Conservation (phyloP, 2,113 vertebrate species). For the Larimichthys polyactis region DNA sequence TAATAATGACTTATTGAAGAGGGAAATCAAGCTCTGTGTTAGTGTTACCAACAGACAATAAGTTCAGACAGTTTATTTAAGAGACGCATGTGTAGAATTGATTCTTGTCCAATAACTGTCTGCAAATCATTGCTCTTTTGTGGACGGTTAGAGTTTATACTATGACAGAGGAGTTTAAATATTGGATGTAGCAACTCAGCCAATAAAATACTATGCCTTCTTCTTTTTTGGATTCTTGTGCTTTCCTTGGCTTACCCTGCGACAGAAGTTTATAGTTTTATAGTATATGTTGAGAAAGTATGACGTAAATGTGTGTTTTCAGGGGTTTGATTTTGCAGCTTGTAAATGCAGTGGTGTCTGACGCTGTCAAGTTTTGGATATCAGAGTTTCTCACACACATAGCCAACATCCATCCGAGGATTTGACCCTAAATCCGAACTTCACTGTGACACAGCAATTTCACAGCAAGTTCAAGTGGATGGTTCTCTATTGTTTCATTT, state of each 20-base stretch:
- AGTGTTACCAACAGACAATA: neutral
- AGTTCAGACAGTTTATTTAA: neutral
- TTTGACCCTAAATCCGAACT: neutral
- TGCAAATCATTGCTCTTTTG: neutral
- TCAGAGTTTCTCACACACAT: neutral
- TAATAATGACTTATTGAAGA: neutral
- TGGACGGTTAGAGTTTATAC: neutral
- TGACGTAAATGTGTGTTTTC: neutral
- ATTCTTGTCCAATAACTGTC: neutral
- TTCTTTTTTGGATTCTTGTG: neutral
- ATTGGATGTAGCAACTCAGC: neutral
- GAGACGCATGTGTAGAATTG: neutral
- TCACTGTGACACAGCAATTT: constrained; percentile 8
- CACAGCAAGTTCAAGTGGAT: neutral
- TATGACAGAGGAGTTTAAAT: neutral
- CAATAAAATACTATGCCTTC: neutral
- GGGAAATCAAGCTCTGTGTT: neutral
- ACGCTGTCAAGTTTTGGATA: neutral
- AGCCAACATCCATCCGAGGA: neutral
- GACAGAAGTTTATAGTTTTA: no score
- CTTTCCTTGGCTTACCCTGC: neutral
- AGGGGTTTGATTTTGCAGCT: neutral
- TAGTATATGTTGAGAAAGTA: no score
- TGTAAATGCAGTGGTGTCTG: neutral
- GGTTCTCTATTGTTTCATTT: neutral